phyloP scores from a whole-genome alignment of 2,113 vertebrate species.

The Peromyscus californicus region DNA sequence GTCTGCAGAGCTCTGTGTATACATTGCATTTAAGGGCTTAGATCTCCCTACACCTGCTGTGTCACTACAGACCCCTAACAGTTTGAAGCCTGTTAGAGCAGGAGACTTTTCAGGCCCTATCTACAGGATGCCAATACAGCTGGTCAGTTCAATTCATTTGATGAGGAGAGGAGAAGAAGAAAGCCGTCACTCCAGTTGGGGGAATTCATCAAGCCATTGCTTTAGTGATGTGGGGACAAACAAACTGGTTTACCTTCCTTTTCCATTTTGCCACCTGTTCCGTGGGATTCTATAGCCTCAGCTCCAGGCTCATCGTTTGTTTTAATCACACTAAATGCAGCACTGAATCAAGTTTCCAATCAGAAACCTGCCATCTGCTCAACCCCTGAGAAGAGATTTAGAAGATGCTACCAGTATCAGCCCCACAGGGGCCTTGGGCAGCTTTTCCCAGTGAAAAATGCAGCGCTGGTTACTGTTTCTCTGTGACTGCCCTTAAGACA shows the following conservation, averaged over 20 bases:
- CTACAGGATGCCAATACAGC: conserved; percentile 76
- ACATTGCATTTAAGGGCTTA: conserved; percentile 61
- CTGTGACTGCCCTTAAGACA: conserved; percentile 47
- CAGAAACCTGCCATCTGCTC: conserved; percentile 54
- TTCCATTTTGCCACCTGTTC: conserved; percentile 75
- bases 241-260: conserved; percentile 73
- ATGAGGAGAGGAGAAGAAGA: background rate
- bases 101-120: conserved; percentile 46
- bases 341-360: conserved; percentile 67
- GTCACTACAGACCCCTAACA: conserved; percentile 69
- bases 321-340: conserved; percentile 64
- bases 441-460: conserved; percentile 60
- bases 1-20: conserved; percentile 37
- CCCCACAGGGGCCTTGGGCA: conserved; percentile 32
- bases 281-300: conserved; percentile 15
- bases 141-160: conserved; percentile 79
- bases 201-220: conserved; percentile 63
- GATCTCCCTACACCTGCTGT: conserved; percentile 75
- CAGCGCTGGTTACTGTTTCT: background rate
- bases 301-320: conserved; percentile 71
- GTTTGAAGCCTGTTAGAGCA: conserved; percentile 70
- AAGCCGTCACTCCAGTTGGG: conserved; percentile 4
- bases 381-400: conserved; percentile 57
- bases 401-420: conserved; percentile 43
- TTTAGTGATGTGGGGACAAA: conserved; percentile 72